A percentile compares a stretch with the other conserved stretches of the same genome.
Conservation (phyloP, 2,113 vertebrate species). For the Otus sunia region DNA sequence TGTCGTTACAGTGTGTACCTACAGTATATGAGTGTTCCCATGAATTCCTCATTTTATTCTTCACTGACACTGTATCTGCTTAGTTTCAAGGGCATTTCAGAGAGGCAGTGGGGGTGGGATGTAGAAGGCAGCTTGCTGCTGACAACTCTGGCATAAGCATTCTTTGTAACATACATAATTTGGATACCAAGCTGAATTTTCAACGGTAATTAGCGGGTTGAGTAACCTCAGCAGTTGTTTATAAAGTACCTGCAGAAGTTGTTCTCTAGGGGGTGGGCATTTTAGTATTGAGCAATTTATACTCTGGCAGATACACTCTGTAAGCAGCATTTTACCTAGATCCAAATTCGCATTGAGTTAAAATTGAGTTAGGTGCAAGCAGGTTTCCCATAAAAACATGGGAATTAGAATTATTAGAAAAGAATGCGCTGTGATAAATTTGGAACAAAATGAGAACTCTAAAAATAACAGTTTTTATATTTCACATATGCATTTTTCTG, state of each 20-base stretch:
- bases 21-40: not conserved
- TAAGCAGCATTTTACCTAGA: not conserved
- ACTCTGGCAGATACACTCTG: not conserved
- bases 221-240: constrained; percentile 61
- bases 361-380: not conserved
- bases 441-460: not conserved
- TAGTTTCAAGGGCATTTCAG: constrained; percentile 54
- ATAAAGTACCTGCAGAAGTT: constrained; percentile 48
- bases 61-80: not conserved
- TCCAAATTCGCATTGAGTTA: not conserved
- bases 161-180: constrained; percentile 30
- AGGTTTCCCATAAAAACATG: not conserved
- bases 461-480: not conserved
- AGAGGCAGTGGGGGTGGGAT: not conserved
- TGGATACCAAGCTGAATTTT: constrained; percentile 49
- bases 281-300: constrained; percentile 22
- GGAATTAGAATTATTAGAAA: not conserved
- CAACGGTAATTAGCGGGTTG: constrained; percentile 34
- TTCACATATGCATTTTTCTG: not conserved
- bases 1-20: not conserved
- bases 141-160: constrained; percentile 31
- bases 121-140: constrained; percentile 43
- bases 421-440: not conserved
- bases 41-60: constrained; percentile 55
- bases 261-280: not conserved